Percentiles rank a stretch among this genome's conserved stretches.
Evolutionary conservation across 1,140 invertebrate genomes (phyloP).

Genomic region (Plectrocnemia conspersa): DNA sequence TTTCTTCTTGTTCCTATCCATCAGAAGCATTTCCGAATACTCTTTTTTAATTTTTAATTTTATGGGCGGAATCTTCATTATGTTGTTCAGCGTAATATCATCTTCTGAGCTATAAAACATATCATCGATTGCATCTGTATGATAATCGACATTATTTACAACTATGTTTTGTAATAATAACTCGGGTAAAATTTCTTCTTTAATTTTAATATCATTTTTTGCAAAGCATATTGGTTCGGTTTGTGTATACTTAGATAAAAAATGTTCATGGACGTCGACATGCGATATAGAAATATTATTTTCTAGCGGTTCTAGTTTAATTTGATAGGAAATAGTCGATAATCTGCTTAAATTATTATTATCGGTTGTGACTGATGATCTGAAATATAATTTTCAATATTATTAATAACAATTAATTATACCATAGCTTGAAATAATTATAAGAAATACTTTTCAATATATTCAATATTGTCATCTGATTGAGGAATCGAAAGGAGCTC

Average conservation of each 20-base stretch:
- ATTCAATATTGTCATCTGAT: neutral
- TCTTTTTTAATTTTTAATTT: constrained; percentile 27
- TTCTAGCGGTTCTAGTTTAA: constrained; percentile 28
- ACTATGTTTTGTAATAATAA: neutral
- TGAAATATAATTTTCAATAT: too few species aligned
- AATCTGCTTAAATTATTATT: neutral
- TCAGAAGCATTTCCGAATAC: neutral
- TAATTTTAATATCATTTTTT: neutral
- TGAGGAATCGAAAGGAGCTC: constrained; percentile 40
- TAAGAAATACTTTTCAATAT: neutral
- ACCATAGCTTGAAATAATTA: neutral
- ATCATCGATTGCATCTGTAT: neutral
- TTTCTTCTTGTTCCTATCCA: constrained; percentile 28
- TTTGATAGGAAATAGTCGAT: neutral
- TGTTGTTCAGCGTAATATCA: constrained; percentile 27
- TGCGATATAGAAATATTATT: neutral
- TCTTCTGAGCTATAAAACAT: constrained; percentile 31
- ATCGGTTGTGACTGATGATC: neutral
- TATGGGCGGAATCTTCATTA: constrained; percentile 21
- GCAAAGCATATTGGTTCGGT: constrained; percentile 8
- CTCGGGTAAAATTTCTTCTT: constrained; percentile 4
- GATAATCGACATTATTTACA: neutral
- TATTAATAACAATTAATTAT: neutral
- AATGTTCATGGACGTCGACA: neutral
- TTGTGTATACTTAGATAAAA: constrained; percentile 25